Percentiles rank a stretch among this genome's conserved stretches.
Conservation (phyloP, 2,888 invertebrate genomes). For the Exocentrus adspersus region DNA sequence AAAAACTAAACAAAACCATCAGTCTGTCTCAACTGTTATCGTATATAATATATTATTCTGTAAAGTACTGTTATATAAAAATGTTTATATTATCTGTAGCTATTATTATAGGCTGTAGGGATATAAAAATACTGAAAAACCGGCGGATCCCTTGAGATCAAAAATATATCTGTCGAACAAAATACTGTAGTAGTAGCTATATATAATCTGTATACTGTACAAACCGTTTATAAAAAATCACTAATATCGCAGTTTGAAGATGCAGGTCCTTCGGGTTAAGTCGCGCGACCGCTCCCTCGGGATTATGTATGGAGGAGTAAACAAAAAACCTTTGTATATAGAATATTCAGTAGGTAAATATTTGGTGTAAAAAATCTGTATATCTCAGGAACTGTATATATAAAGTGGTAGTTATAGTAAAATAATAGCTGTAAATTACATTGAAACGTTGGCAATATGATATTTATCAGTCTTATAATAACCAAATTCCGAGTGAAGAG, state of each 20-base stretch:
- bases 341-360: slow-evolving; percentile 60
- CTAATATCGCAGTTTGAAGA: slow-evolving; percentile 60
- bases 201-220: slow-evolving; percentile 63
- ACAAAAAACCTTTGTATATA: slow-evolving; percentile 62
- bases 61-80: slow-evolving; percentile 45
- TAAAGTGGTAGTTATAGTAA: slow-evolving; percentile 52
- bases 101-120: slow-evolving; percentile 46
- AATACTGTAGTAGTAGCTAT: slow-evolving; percentile 47
- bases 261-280: slow-evolving; percentile 23
- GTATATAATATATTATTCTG: slow-evolving; percentile 41
- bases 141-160: slow-evolving; percentile 47
- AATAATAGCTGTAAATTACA: slow-evolving; percentile 47
- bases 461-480: slow-evolving; percentile 63
- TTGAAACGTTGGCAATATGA: slow-evolving; percentile 64
- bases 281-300: not conserved
- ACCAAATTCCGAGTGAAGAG: slow-evolving; percentile 48
- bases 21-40: slow-evolving; percentile 56
- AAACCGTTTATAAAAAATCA: slow-evolving; percentile 61
- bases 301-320: slow-evolving; percentile 44
- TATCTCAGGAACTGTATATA: slow-evolving; percentile 63
- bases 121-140: slow-evolving; percentile 54
- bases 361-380: slow-evolving; percentile 65
- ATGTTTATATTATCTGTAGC: slow-evolving; percentile 47
- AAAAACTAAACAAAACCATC: slow-evolving; percentile 47
- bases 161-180: slow-evolving; percentile 51